phyloP scores from a whole-genome alignment of 2,797 vertebrate genomes.

The Clarias pachynema region DNA sequence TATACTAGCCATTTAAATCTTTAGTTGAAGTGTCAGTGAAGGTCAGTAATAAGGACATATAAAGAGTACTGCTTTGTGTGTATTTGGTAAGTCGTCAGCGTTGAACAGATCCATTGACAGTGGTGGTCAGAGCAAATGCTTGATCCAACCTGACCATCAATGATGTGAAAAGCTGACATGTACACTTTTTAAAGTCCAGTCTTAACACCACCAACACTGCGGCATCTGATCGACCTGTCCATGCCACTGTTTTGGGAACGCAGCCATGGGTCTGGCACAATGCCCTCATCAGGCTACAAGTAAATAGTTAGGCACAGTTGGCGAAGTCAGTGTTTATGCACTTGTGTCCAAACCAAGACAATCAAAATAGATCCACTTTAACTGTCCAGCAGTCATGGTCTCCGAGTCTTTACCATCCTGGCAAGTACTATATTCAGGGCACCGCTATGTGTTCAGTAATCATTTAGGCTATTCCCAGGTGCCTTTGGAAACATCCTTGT shows the following conservation, averaged over 20 bases:
- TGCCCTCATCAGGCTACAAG: slow-evolving; percentile 40
- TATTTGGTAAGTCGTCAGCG: slow-evolving; percentile 33
- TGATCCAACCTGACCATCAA: slow-evolving; percentile 43
- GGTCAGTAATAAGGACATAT: slow-evolving; percentile 18
- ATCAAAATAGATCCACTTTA: slow-evolving; percentile 40
- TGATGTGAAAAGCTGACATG: slow-evolving; percentile 32
- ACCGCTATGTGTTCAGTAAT: slow-evolving; percentile 27
- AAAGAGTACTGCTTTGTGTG: slow-evolving; percentile 29
- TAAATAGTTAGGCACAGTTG: slow-evolving; percentile 39
- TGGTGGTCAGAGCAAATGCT: slow-evolving; percentile 29
- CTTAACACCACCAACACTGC: slow-evolving; percentile 25
- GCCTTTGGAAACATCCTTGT: slow-evolving; percentile 31
- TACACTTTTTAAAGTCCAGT: slow-evolving; percentile 24
- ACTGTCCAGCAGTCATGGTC: slow-evolving; percentile 41
- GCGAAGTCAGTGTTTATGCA: slow-evolving; percentile 31
- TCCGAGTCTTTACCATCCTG: slow-evolving; percentile 25
- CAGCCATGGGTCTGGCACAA: slow-evolving; percentile 37
- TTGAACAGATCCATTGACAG: slow-evolving; percentile 22
- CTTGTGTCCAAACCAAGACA: slow-evolving; percentile 29
- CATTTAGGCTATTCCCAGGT: slow-evolving; percentile 19
- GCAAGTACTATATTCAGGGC: slow-evolving; percentile 31
- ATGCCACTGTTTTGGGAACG: slow-evolving; percentile 36
- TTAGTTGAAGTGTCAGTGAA: slow-evolving; percentile 20
- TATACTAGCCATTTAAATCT: slow-evolving; percentile 27
- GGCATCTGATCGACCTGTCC: slow-evolving; percentile 39